Conservation (phyloP, 2,888 invertebrate genomes). For the Leucania comma region DNA sequence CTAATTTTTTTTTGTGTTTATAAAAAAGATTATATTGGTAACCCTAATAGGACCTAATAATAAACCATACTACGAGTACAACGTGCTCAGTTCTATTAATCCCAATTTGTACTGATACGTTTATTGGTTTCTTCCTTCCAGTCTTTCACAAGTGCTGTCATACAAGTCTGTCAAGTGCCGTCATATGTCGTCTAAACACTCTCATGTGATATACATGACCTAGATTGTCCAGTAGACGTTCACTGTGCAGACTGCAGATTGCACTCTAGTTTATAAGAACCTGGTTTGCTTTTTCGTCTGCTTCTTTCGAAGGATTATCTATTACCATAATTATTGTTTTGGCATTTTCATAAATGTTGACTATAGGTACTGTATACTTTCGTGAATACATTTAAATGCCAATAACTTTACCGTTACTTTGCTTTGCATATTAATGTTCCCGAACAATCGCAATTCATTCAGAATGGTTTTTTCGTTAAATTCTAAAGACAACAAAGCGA, state of each 20-base stretch:
- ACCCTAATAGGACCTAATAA: slow-evolving; percentile 39
- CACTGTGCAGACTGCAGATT: slow-evolving; percentile 2
- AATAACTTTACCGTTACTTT: not conserved
- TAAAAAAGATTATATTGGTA: too few species aligned
- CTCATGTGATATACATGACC: slow-evolving; percentile 26
- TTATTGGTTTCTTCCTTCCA: slow-evolving; percentile 63
- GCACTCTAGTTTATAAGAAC: not conserved
- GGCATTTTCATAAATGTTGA: slow-evolving; percentile 5
- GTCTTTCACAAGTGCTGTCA: slow-evolving; percentile 39
- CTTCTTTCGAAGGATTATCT: slow-evolving; percentile 1
- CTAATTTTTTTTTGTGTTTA: too few species aligned
- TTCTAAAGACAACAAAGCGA: slow-evolving; percentile 39
- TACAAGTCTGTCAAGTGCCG: too few species aligned
- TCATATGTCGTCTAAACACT: slow-evolving; percentile 57
- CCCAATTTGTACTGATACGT: slow-evolving; percentile 59
- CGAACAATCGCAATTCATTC: slow-evolving; percentile 16
- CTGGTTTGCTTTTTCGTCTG: slow-evolving; percentile 4
- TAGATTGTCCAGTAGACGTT: slow-evolving; percentile 20
- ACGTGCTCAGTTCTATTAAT: slow-evolving; percentile 53
- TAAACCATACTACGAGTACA: slow-evolving; percentile 53
- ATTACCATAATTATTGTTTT: not conserved
- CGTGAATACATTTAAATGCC: not conserved
- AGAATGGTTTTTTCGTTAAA: slow-evolving; percentile 22
- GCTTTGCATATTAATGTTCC: not conserved
- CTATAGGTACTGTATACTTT: not conserved